phyloP scores from a whole-genome alignment of 2,888 invertebrate species.

The Petrolisthes cinctipes region DNA sequence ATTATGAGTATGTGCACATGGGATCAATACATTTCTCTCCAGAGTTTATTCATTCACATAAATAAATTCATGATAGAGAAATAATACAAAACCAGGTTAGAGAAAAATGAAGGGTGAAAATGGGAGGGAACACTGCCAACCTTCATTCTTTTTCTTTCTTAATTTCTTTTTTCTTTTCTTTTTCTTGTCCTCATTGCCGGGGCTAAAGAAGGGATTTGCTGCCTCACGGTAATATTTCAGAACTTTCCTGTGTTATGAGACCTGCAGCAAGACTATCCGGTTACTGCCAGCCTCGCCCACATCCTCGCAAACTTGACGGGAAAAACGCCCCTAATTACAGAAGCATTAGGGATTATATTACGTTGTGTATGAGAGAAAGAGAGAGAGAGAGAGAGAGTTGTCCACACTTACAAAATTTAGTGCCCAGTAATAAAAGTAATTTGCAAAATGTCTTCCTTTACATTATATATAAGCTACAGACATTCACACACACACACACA shows the following conservation, averaged over 20 bases:
- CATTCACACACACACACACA: conserved; percentile 16
- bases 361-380: not conserved
- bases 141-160: not conserved
- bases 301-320: too few species aligned
- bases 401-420: not conserved
- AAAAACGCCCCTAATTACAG: too few species aligned
- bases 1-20: not conserved
- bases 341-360: not conserved
- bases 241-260: too few species aligned
- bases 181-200: not conserved
- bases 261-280: too few species aligned
- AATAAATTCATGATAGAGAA: not conserved
- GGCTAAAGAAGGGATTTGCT: not conserved
- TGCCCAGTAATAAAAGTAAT: not conserved
- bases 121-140: not conserved
- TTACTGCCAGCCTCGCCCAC: too few species aligned
- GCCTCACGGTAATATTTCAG: too few species aligned
- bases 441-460: not conserved
- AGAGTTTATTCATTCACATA: not conserved
- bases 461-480: not conserved
- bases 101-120: not conserved
- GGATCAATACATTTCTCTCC: not conserved
- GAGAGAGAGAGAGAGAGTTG: not conserved
- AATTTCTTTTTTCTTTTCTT: not conserved
- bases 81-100: not conserved